phyloP scores from a whole-genome alignment of 2,888 invertebrate genomes.

The Lycaena phlaeas region DNA sequence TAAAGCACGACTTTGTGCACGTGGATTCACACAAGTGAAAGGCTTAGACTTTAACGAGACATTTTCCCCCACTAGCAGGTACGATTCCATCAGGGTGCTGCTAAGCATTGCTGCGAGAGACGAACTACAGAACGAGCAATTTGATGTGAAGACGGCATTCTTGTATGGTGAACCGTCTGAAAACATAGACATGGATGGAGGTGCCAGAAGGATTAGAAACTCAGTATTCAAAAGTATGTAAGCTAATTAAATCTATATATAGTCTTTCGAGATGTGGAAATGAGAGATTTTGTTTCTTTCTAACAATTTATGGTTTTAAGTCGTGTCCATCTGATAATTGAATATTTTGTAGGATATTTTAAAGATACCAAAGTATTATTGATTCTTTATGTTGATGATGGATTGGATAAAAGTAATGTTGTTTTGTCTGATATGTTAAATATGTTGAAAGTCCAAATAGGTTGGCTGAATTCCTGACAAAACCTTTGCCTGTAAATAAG shows the following conservation, averaged over 20 bases:
- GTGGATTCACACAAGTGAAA: too few species aligned
- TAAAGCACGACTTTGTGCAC: too few species aligned
- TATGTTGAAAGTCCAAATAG: too few species aligned
- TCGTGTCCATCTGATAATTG: slow-evolving; percentile 8
- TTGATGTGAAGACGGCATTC: slow-evolving; percentile 11
- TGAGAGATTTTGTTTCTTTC: not conserved
- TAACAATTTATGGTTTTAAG: slow-evolving; percentile 2
- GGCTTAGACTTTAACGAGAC: slow-evolving; percentile 11
- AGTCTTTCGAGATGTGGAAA: slow-evolving; percentile 1
- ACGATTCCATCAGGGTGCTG: slow-evolving; percentile 20
- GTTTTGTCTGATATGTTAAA: too few species aligned
- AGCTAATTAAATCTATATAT: not conserved
- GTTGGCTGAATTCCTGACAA: too few species aligned
- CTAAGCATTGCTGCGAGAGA: slow-evolving; percentile 12
- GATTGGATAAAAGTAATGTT: too few species aligned
- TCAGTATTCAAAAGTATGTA: not conserved
- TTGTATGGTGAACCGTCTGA: slow-evolving; percentile 9
- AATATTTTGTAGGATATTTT: slow-evolving; percentile 8
- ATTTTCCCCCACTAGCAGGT: slow-evolving; percentile 18
- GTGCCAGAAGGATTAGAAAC: not conserved
- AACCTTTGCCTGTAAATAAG: too few species aligned
- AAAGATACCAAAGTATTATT: slow-evolving; percentile 5
- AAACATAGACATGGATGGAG: slow-evolving; percentile 7
- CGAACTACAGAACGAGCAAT: slow-evolving; percentile 4
- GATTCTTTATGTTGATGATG: slow-evolving; percentile 8